Conservation (phyloP, 2,888 invertebrate species). For the Lepidocyrtoides sp. region DNA sequence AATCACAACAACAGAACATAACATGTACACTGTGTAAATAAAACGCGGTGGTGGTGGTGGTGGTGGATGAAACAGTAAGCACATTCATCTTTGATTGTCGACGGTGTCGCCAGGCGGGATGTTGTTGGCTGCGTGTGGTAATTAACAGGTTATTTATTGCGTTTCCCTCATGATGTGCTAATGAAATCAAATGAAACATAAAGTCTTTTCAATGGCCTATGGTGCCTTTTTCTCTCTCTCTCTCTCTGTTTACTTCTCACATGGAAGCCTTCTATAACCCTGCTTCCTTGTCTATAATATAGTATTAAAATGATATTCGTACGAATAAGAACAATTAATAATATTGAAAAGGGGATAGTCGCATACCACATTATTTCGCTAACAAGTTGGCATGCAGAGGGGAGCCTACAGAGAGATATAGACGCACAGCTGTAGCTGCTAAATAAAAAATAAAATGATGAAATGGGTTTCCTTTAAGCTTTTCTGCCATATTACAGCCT, state of each 20-base stretch:
- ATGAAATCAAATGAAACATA: constrained; percentile 76
- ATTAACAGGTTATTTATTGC: constrained; percentile 81
- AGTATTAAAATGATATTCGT: neutral
- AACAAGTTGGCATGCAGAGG: constrained; percentile 24
- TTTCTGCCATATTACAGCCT: neutral
- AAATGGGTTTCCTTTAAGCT: too few relatives aligned
- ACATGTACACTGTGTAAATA: constrained; percentile 25
- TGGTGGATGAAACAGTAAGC: constrained; percentile 20
- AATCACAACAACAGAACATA: constrained; percentile 44
- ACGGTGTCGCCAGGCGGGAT: constrained; percentile 79
- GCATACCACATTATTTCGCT: constrained; percentile 42
- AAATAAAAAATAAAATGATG: too few relatives aligned
- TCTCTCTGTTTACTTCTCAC: neutral
- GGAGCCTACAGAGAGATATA: neutral
- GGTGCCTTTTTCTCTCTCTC: too few relatives aligned
- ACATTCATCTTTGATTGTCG: constrained; percentile 79
- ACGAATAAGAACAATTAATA: constrained; percentile 17
- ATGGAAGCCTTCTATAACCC: neutral
- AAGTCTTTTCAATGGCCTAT: constrained; percentile 50
- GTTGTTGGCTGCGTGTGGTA: constrained; percentile 77
- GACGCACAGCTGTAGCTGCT: neutral
- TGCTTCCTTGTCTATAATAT: neutral
- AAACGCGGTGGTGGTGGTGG: constrained; percentile 4
- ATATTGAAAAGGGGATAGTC: constrained; percentile 43
- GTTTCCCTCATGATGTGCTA: constrained; percentile 76